Conservation (phyloP, 2,888 invertebrate genomes). For the Vanessa cardui region DNA sequence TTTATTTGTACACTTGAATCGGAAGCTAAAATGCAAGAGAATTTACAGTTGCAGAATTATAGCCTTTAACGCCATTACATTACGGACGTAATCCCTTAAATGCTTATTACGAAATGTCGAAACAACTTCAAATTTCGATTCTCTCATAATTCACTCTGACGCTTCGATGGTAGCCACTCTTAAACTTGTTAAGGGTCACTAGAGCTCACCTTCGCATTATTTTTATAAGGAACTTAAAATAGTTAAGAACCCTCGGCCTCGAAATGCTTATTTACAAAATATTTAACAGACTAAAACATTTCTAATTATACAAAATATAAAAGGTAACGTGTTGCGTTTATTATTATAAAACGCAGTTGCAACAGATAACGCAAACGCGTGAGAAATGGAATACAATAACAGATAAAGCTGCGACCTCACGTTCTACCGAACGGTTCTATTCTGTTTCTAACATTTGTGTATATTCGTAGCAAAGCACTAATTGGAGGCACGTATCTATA, state of each 20-base stretch:
- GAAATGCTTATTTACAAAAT: slow-evolving; percentile 10
- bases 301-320: neutral
- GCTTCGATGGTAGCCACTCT: slow-evolving; percentile 62
- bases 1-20: slow-evolving; percentile 61
- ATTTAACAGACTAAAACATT: neutral
- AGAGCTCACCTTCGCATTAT: slow-evolving; percentile 61
- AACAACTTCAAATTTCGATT: slow-evolving; percentile 68
- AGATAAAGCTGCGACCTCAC: slow-evolving; percentile 23
- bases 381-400: slow-evolving; percentile 21
- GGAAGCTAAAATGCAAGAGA: slow-evolving; percentile 19
- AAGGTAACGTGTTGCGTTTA: neutral
- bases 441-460: slow-evolving; percentile 33
- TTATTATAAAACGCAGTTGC: neutral
- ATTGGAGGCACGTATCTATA: slow-evolving; percentile 62
- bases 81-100: slow-evolving; percentile 20
- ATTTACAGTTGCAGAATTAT: slow-evolving; percentile 5
- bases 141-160: slow-evolving; percentile 66
- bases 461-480: slow-evolving; percentile 56
- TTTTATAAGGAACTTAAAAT: slow-evolving; percentile 58
- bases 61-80: neutral
- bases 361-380: slow-evolving; percentile 20
- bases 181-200: slow-evolving; percentile 65
- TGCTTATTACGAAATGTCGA: slow-evolving; percentile 45
- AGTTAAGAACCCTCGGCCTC: slow-evolving; percentile 33
- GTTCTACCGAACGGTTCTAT: slow-evolving; percentile 28